A percentile compares a stretch with the other conserved stretches of the same genome.
Conservation (phyloP, 2,113 vertebrate genomes). For the Paracanthobrama guichenoti region DNA sequence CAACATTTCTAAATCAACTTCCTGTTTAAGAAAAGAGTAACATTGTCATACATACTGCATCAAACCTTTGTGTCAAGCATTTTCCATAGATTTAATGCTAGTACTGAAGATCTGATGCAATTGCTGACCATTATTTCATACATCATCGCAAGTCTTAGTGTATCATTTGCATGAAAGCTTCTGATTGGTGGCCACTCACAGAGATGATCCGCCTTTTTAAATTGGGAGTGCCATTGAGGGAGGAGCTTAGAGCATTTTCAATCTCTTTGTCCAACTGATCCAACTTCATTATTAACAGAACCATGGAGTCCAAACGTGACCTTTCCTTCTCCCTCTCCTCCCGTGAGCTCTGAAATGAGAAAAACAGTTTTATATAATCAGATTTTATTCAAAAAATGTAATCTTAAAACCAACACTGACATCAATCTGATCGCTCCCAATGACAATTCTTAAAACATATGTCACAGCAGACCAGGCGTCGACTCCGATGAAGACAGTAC, state of each 20-base stretch:
- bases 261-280: conserved; percentile 97
- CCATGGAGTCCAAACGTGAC: conserved; percentile 90
- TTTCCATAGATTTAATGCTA: not conserved
- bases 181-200: conserved; percentile 40
- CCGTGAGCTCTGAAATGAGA: conserved; percentile 74
- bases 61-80: not conserved
- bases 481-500: not conserved
- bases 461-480: not conserved
- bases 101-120: not conserved
- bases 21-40: conserved; percentile 68
- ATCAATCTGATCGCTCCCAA: not conserved
- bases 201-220: conserved; percentile 65
- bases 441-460: conserved; percentile 8
- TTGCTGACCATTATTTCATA: not conserved
- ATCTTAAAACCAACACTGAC: not conserved
- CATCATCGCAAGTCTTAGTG: not conserved
- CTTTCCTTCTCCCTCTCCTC: conserved; percentile 78
- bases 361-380: not conserved
- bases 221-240: conserved; percentile 76
- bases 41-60: not conserved
- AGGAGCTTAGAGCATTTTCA: conserved; percentile 86
- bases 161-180: not conserved
- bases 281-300: conserved; percentile 95
- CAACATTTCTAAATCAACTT: conserved; percentile 74
- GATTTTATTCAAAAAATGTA: not conserved